Percentiles rank a stretch among this genome's conserved stretches.
Evolutionary conservation across 1,140 invertebrate genomes (phyloP).

Genomic region (Anadara kagoshimensis): DNA sequence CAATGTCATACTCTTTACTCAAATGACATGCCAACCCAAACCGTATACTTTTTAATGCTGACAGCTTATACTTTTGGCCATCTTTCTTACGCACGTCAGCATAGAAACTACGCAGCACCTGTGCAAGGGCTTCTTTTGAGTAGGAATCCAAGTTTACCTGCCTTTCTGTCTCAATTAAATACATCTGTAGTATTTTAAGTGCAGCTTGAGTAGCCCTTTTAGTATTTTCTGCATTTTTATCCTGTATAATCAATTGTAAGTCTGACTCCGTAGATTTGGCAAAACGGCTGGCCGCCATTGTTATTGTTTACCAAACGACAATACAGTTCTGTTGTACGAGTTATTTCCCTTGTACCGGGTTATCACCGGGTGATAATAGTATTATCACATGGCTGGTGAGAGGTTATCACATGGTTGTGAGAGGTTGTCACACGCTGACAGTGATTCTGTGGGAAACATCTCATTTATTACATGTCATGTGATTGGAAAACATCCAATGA

Average conservation of each 20-base stretch:
- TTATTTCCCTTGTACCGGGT: no score
- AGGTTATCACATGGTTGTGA: no score
- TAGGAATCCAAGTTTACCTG: background rate
- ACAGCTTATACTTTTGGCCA: background rate
- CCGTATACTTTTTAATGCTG: conserved; percentile 1
- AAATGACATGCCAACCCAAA: no score
- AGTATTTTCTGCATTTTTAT: conserved; percentile 2
- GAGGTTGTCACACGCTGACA: no score
- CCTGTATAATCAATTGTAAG: background rate
- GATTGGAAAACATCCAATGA: no score
- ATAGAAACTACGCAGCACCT: background rate
- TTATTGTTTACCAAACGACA: no score
- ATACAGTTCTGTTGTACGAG: no score
- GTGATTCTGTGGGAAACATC: no score
- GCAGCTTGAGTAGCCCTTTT: background rate
- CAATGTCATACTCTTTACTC: conserved; percentile 5
- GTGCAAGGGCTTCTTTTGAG: background rate
- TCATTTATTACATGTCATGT: no score
- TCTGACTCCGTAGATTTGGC: background rate
- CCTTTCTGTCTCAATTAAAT: background rate
- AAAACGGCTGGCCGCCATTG: no score
- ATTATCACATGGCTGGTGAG: no score
- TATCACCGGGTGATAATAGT: no score
- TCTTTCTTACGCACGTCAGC: background rate
- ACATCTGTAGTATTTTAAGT: background rate